A percentile compares a stretch with the other conserved stretches of the same genome.
phyloP scores from a whole-genome alignment of 2,797 vertebrate species.

The Gymnopithys bicolor region DNA sequence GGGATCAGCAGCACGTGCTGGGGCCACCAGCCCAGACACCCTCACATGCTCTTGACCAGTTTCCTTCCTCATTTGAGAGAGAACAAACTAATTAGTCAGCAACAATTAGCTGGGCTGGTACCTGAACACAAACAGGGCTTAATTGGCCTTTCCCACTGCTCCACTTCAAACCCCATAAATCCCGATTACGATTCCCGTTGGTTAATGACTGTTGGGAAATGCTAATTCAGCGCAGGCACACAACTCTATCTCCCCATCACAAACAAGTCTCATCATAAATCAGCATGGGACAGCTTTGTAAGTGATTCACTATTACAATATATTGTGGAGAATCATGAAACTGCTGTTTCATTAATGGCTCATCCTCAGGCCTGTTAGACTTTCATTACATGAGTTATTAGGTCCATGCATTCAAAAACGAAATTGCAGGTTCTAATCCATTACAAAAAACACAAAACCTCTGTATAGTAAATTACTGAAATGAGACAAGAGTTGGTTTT shows the following conservation, averaged over 20 bases:
- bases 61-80: not conserved
- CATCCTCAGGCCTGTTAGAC: conserved; percentile 76
- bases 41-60: fast-evolving
- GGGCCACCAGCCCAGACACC: fast-evolving
- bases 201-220: conserved; percentile 42
- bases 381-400: conserved; percentile 77
- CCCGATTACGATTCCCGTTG: not conserved
- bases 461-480: conserved; percentile 67
- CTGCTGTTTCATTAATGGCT: conserved; percentile 76
- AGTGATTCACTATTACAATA: conserved; percentile 29
- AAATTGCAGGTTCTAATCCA: conserved; percentile 76
- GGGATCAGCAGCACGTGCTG: fast-evolving
- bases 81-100: not conserved
- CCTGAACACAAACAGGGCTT: not conserved
- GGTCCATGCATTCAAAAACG: conserved; percentile 69
- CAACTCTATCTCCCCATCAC: conserved; percentile 16
- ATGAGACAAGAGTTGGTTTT: conserved; percentile 55
- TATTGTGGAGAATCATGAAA: conserved; percentile 57
- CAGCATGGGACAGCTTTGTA: conserved; percentile 43
- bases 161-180: conserved; percentile 9
- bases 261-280: conserved; percentile 59
- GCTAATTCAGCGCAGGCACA: conserved; percentile 54
- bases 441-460: conserved; percentile 73
- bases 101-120: not conserved
- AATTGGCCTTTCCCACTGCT: conserved; percentile 12